Evolutionary conservation across 2,797 vertebrate genomes (phyloP).

Genomic region (Odontamblyopus rebecca): DNA sequence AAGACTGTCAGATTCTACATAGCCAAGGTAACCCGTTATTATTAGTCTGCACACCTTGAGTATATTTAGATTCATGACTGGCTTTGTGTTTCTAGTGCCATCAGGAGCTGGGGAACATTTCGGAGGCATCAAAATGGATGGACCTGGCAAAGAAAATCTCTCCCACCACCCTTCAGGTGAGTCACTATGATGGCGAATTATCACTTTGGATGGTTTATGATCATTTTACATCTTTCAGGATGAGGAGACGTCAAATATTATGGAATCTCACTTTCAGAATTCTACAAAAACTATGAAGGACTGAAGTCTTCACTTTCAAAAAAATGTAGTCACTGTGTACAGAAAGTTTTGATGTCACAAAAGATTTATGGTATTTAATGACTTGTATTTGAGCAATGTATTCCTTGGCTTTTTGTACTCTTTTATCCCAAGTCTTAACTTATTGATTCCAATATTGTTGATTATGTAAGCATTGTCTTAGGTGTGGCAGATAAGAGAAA

Average conservation of each 20-base stretch:
- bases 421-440: background rate
- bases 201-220: background rate
- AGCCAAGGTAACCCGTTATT: constrained; percentile 82
- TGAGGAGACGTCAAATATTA: constrained; percentile 20
- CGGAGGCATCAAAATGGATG: constrained; percentile 82
- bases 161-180: constrained; percentile 62
- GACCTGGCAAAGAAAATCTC: constrained; percentile 79
- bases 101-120: constrained; percentile 84
- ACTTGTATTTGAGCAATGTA: background rate
- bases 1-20: constrained; percentile 88
- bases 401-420: background rate
- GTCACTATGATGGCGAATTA: background rate
- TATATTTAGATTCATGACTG: background rate
- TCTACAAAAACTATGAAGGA: constrained; percentile 18
- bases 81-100: constrained; percentile 80
- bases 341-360: background rate
- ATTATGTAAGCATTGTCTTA: background rate
- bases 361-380: background rate
- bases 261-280: constrained; percentile 63
- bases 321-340: background rate
- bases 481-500: background rate
- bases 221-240: constrained; percentile 49
- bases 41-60: background rate
- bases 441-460: background rate
- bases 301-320: background rate